Percentiles rank a stretch among this genome's conserved stretches.
Conservation (phyloP, 2,797 vertebrate species). For the Lophius americanus region DNA sequence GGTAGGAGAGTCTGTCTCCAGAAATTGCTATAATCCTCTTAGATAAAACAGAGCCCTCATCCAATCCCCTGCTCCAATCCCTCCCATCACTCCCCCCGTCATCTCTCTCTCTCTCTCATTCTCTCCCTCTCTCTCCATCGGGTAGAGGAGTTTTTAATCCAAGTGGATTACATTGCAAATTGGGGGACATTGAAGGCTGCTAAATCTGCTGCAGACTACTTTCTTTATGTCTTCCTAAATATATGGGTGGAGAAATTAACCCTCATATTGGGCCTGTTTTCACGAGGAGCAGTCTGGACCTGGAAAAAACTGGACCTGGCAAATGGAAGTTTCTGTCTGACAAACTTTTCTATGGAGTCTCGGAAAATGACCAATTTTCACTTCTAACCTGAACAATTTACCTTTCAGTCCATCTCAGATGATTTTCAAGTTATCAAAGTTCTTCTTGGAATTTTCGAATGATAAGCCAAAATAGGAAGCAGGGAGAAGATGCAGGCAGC, state of each 20-base stretch:
- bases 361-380: not conserved
- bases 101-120: conserved; percentile 2
- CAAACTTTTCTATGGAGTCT: not conserved
- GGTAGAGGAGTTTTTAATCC: conserved; percentile 81
- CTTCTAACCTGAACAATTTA: not conserved
- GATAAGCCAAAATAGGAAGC: conserved; percentile 2
- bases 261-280: not conserved
- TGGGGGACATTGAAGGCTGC: conserved; percentile 70
- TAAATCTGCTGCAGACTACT: conserved; percentile 39
- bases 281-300: conserved; percentile 1
- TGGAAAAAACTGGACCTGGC: conserved; percentile 4
- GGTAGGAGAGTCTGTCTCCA: conserved; percentile 77
- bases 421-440: not conserved
- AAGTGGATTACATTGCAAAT: conserved; percentile 80
- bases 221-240: conserved; percentile 24
- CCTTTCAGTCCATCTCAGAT: not conserved
- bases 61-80: conserved; percentile 70
- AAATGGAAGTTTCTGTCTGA: not conserved
- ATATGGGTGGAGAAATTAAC: conserved; percentile 17
- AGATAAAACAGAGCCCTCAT: conserved; percentile 82
- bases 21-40: conserved; percentile 89
- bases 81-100: conserved; percentile 23
- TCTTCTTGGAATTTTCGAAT: conserved; percentile 16
- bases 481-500: conserved; percentile 31
- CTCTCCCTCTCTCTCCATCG: conserved; percentile 23